Evolutionary conservation across 2,888 invertebrate genomes (phyloP).

Genomic region (Meta bourneti): DNA sequence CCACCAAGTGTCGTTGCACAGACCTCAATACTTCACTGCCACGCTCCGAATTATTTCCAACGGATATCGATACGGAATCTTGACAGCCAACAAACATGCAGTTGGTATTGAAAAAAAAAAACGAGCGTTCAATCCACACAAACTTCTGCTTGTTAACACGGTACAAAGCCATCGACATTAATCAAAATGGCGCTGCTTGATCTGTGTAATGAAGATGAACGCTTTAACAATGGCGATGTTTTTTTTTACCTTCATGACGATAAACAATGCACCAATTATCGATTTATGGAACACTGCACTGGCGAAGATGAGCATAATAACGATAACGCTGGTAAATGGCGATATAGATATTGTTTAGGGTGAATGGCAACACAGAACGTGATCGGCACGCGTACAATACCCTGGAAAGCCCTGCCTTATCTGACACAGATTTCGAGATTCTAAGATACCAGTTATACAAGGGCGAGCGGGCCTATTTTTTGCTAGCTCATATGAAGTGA

Average conservation of each 20-base stretch:
- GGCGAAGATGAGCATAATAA: background rate
- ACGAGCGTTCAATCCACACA: background rate
- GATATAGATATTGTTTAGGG: slow-evolving; percentile 6
- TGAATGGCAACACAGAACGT: slow-evolving; percentile 18
- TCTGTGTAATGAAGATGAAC: slow-evolving; percentile 41
- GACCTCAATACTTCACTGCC: slow-evolving; percentile 37
- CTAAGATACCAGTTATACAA: slow-evolving; percentile 17
- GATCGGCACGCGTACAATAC: slow-evolving; percentile 25
- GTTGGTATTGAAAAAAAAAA: slow-evolving; percentile 5
- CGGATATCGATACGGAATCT: slow-evolving; percentile 9
- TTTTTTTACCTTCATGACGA: slow-evolving; percentile 13
- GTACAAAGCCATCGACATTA: slow-evolving; percentile 29
- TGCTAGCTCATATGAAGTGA: background rate
- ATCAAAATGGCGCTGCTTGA: slow-evolving; percentile 12
- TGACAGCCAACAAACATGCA: slow-evolving; percentile 26
- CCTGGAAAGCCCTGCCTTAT: background rate
- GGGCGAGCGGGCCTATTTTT: slow-evolving; percentile 9
- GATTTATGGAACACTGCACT: background rate
- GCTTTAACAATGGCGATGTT: background rate
- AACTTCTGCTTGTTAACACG: slow-evolving; percentile 27
- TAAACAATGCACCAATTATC: slow-evolving; percentile 31
- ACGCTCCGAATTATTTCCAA: slow-evolving; percentile 15
- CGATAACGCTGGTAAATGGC: slow-evolving; percentile 12
- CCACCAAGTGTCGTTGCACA: background rate
- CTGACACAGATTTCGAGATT: slow-evolving; percentile 49